These are phyloP conservation scores for Drosophila incognita DNA, from an alignment of 2,888 invertebrate species.

Conservation along the genomic window DNA sequence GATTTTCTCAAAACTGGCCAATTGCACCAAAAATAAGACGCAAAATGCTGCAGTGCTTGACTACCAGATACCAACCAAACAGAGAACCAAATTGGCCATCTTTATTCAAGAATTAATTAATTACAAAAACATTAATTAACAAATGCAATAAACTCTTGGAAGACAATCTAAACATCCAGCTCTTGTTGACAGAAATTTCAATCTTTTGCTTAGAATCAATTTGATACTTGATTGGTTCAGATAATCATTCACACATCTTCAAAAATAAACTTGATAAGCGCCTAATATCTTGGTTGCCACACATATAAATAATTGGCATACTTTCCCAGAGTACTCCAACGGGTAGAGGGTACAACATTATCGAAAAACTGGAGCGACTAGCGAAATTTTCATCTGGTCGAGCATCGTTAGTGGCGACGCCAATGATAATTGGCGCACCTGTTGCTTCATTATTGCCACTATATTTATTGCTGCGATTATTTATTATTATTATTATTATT, in stretches of 20 bases:
- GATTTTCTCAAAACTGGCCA: constrained; percentile 3
- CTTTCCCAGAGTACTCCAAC: neutral
- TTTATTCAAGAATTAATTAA: neutral
- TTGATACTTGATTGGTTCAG: neutral
- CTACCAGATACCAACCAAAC: neutral
- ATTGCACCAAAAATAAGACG: neutral
- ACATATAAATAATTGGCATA: neutral
- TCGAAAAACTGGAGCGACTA: constrained; percentile 26
- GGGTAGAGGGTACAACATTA: neutral
- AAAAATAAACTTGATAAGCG: neutral
- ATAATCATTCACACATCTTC: neutral
- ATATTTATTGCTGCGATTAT: constrained; percentile 12
- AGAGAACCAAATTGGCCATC: neutral
- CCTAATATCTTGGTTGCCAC: too few relatives aligned
- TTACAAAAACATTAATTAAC: neutral
- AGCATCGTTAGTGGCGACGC: constrained; percentile 20
- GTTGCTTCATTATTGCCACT: constrained; percentile 25
- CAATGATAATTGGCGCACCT: constrained; percentile 31
- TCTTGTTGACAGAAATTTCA: neutral
- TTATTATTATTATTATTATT: neutral
- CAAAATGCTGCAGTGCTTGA: neutral
- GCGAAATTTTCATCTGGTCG: constrained; percentile 7
- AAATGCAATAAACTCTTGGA: neutral
- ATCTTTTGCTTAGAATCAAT: neutral
- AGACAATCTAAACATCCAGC: neutral